Evolutionary conservation across 2,113 vertebrate species (phyloP).

Genomic region (Macrotis lagotis): DNA sequence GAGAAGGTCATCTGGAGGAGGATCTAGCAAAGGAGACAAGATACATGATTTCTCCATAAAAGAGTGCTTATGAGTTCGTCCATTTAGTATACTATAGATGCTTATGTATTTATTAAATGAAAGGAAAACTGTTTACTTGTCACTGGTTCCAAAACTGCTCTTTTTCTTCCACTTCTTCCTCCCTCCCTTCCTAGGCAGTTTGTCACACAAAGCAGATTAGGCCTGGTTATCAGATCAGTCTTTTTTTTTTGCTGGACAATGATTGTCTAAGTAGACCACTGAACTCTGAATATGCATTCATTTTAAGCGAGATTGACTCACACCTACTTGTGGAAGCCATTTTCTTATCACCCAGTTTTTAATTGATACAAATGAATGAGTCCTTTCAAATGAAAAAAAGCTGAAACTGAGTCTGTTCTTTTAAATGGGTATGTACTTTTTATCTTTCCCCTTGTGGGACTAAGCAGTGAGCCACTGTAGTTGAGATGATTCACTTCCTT

Average conservation of each 20-base stretch:
- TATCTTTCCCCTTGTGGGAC: constrained; percentile 53
- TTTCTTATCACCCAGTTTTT: constrained; percentile 42
- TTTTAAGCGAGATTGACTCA: constrained; percentile 1
- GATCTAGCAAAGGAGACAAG: neutral
- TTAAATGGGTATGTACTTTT: constrained; percentile 55
- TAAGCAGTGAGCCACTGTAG: constrained; percentile 43
- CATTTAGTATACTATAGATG: neutral
- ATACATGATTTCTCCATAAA: neutral
- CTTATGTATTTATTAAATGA: neutral
- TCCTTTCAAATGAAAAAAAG: neutral
- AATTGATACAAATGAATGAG: constrained; percentile 56
- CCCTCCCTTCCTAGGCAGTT: constrained; percentile 7
- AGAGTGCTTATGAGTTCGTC: neutral
- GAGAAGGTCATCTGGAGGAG: neutral
- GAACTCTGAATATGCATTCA: constrained; percentile 52
- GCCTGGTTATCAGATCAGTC: constrained; percentile 53
- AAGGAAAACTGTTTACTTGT: neutral
- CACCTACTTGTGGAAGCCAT: constrained; percentile 11
- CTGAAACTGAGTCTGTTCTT: constrained; percentile 61
- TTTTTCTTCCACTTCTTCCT: neutral
- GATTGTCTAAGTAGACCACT: constrained; percentile 49
- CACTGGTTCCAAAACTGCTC: neutral
- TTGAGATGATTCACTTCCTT: constrained; percentile 66
- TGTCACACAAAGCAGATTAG: constrained; percentile 52
- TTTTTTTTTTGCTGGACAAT: constrained; percentile 23